Base-by-base conservation (phyloP, 2,797 vertebrate species). In the Borostomias antarcticus region DNA sequence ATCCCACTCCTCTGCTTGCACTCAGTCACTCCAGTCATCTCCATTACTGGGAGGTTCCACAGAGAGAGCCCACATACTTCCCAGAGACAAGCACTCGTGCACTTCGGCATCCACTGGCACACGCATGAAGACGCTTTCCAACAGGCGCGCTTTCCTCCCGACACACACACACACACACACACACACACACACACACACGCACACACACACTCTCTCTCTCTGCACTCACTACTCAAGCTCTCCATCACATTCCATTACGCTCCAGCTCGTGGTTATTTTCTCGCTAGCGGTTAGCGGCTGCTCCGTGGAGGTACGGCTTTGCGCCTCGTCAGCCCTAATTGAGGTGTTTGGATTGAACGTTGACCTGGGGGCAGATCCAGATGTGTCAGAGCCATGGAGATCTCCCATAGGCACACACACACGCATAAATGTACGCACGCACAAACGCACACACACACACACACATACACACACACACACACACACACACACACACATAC, bases 1-100 rank as follows among this genome's bases (percentile, higher is more conserved):
- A 2, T 52, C n/a, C 26, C 17, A 28, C 33, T 48, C 28, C 35
- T 62, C 54, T 51, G 54, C 13, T 26, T 2, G 21, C 37, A 47
- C 64, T 28, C 23, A 28, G n/a, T 58, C 59, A 67, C 56, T 62
- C 56, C 61, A 60, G 37, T 33, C 21, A 8, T 57, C 29, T 56
- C 64, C 19, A 57, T 61, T 33, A 58, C 56, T 60, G 57, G 9
- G 35, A 1, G 33, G 28, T 56, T n/a, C 8, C 17, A 56, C 26
- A 56, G 29, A 28, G 29, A 56, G n/a, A 4, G 15, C 4, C 35
- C 58, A 60, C 40, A 62, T 37, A 40, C 10, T 5, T 40, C 37
- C 13, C 11, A 40, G 17, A 13, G 37, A 40, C 69, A 63, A 43
- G 43, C 43, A 66, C 52, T 57, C 59, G 10, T 40, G 11, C 37